Conservation (phyloP, 2,888 invertebrate species). For the Heliconius cydno region DNA sequence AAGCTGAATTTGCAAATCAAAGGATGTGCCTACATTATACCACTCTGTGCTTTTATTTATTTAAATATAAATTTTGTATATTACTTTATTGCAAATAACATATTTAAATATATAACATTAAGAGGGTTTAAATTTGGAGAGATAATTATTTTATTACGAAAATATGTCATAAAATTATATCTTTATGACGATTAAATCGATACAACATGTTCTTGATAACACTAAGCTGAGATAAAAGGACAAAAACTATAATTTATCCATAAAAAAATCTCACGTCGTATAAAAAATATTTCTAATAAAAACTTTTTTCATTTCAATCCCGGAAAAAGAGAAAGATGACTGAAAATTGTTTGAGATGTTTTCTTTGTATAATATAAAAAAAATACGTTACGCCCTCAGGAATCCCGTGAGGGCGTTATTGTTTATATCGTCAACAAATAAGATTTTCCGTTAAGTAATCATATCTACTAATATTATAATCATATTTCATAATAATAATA, state of each 20-base stretch:
- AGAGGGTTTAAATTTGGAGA: too few species aligned
- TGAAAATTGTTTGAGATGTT: slow-evolving; percentile 6
- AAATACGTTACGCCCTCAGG: background rate
- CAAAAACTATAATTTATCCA: background rate
- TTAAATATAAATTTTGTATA: background rate
- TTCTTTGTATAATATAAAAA: background rate
- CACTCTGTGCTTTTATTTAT: background rate
- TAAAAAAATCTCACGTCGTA: background rate
- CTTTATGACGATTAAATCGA: background rate
- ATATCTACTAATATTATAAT: too few species aligned
- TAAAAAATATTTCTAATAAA: background rate
- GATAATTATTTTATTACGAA: background rate
- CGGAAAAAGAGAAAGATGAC: background rate
- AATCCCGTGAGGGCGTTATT: background rate
- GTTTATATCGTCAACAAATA: background rate
- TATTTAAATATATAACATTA: too few species aligned
- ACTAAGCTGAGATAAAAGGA: background rate
- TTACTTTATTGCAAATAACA: too few species aligned
- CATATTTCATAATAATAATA: too few species aligned
- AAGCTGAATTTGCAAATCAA: slow-evolving; percentile 11
- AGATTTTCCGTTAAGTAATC: too few species aligned
- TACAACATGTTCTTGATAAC: background rate
- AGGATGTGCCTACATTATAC: background rate
- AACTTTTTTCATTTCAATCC: slow-evolving; percentile 15
- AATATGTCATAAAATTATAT: background rate